Evolutionary conservation across 2,888 invertebrate genomes (phyloP).

Genomic region (Adineta ricciae): DNA sequence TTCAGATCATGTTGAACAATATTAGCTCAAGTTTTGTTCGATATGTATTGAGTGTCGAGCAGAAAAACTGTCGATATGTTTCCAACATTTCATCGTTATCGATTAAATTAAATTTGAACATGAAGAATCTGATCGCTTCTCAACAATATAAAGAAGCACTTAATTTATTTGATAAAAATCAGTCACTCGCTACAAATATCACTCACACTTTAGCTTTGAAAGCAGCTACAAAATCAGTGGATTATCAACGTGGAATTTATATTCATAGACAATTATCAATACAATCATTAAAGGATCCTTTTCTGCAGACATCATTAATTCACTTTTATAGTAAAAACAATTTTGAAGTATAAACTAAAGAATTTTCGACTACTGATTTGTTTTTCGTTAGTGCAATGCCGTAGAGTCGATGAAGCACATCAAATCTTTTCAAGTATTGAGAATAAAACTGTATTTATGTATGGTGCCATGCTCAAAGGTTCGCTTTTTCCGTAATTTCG

Average conservation of each 20-base stretch:
- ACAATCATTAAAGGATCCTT: not conserved
- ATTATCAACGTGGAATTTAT: not conserved
- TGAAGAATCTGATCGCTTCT: not conserved
- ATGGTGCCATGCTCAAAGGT: not conserved
- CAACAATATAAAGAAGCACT: not conserved
- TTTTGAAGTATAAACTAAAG: no score
- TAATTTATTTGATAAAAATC: not conserved
- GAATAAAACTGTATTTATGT: not conserved
- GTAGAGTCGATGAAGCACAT: not conserved
- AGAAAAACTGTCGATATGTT: not conserved
- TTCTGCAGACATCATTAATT: not conserved
- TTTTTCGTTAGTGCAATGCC: no score
- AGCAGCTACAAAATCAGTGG: not conserved
- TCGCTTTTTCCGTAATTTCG: not conserved
- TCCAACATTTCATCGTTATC: not conserved
- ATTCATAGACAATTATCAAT: not conserved
- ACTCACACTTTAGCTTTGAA: not conserved
- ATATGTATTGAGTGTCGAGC: not conserved
- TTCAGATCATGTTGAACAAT: not conserved
- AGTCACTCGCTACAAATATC: not conserved
- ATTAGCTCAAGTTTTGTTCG: not conserved
- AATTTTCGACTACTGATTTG: no score
- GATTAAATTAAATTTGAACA: not conserved
- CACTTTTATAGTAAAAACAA: no score
- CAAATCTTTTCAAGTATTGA: no score